phyloP scores from a whole-genome alignment of 2,113 vertebrate species.

The Podarcis cretensis region DNA sequence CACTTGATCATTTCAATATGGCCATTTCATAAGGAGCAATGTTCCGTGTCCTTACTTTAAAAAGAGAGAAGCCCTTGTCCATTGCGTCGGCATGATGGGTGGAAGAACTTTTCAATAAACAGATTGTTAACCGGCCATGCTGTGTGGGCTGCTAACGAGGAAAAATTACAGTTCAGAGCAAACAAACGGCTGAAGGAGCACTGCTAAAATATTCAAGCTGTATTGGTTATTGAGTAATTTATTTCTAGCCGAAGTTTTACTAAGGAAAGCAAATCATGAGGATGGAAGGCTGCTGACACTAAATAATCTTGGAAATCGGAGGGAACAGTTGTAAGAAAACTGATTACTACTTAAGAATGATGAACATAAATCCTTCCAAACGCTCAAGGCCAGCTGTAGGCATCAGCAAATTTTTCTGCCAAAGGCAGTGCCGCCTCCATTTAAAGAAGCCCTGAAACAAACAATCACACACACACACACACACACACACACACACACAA shows the following conservation, averaged over 20 bases:
- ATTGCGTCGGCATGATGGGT: not conserved
- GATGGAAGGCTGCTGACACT: conserved; percentile 65
- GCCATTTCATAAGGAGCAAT: not conserved
- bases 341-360: conserved; percentile 64
- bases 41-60: not conserved
- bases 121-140: conserved; percentile 33
- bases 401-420: conserved; percentile 13
- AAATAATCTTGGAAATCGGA: conserved; percentile 66
- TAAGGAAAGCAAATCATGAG: conserved; percentile 72
- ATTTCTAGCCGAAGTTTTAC: conserved; percentile 66
- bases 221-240: conserved; percentile 72
- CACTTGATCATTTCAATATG: conserved; percentile 10
- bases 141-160: conserved; percentile 44
- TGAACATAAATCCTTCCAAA: conserved; percentile 62
- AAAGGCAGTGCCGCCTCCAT: conserved; percentile 25
- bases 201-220: conserved; percentile 69
- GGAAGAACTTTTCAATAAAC: not conserved
- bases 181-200: conserved; percentile 55
- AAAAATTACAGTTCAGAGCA: conserved; percentile 62
- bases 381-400: conserved; percentile 53
- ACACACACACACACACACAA: not conserved
- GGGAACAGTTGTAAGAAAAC: conserved; percentile 62
- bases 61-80: not conserved
- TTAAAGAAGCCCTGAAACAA: conserved; percentile 13
- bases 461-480: not conserved